phyloP scores from a whole-genome alignment of 2,113 vertebrate genomes.

The Candoia aspera region DNA sequence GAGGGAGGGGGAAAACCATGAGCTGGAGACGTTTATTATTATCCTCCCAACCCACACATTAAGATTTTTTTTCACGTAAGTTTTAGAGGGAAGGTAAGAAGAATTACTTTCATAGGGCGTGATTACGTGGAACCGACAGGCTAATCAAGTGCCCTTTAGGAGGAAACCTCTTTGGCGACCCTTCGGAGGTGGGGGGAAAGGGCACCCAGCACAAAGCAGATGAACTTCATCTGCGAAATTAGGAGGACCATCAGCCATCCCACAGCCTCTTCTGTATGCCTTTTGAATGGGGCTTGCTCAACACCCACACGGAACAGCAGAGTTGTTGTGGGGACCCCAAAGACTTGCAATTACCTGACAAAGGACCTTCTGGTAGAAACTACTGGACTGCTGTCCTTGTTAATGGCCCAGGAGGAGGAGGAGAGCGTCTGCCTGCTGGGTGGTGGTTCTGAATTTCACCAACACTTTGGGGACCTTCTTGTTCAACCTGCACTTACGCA shows the following conservation, averaged over 20 bases:
- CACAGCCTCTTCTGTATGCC: slow-evolving; percentile 59
- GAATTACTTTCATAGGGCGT: slow-evolving; percentile 19
- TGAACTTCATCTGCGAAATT: slow-evolving; percentile 56
- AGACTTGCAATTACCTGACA: slow-evolving; percentile 84
- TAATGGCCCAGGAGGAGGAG: slow-evolving; percentile 56
- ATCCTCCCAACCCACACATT: slow-evolving; percentile 28
- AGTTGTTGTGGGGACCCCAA: slow-evolving; percentile 75
- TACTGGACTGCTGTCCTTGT: slow-evolving; percentile 73
- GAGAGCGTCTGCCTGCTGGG: slow-evolving; percentile 65
- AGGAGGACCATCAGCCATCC: slow-evolving; percentile 66
- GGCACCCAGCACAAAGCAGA: slow-evolving; percentile 37
- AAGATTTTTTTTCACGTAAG: slow-evolving; percentile 59
- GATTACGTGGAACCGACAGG: slow-evolving; percentile 56
- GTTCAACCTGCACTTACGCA: slow-evolving; percentile 71
- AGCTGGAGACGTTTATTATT: slow-evolving; percentile 30
- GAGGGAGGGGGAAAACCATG: slow-evolving; percentile 27
- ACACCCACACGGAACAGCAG: slow-evolving; percentile 78
- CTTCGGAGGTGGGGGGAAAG: neutral
- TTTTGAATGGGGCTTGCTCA: slow-evolving; percentile 75
- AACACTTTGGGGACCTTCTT: slow-evolving; percentile 74
- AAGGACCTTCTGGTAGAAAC: slow-evolving; percentile 70
- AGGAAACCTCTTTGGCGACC: neutral
- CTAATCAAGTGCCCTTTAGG: slow-evolving; percentile 15
- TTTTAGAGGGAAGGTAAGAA: slow-evolving; percentile 58
- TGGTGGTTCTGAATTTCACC: slow-evolving; percentile 71